phyloP scores from a whole-genome alignment of 2,113 vertebrate species.

The Corydoras maculifer region DNA sequence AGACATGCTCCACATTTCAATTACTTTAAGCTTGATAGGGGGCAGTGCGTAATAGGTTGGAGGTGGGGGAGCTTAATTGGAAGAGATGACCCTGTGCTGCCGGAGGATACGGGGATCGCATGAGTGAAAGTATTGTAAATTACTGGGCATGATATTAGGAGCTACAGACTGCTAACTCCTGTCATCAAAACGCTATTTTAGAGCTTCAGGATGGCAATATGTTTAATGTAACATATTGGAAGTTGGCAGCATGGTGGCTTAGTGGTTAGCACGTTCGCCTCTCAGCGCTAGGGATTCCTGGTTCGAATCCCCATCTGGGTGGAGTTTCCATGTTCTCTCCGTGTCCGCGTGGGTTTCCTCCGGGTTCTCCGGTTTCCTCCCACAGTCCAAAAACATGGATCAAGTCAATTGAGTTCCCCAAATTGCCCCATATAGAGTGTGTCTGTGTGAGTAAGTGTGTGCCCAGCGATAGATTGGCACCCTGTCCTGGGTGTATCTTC shows the following conservation, averaged over 20 bases:
- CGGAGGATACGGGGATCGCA: slow-evolving; percentile 46
- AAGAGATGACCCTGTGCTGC: slow-evolving; percentile 59
- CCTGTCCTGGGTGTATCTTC: no score
- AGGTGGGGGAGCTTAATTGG: slow-evolving; percentile 57
- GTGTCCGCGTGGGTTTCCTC: no score
- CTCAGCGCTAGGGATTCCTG: neutral
- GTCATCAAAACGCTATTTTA: neutral
- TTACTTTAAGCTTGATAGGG: slow-evolving; percentile 51
- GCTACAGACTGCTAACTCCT: slow-evolving; percentile 10
- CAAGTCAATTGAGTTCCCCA: no score
- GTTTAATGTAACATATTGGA: neutral
- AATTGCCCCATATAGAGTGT: no score
- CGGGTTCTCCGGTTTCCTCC: no score
- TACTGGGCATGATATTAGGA: slow-evolving; percentile 53
- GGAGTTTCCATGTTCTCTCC: no score
- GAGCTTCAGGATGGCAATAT: neutral
- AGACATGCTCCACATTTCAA: slow-evolving; percentile 60
- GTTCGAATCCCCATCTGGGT: no score
- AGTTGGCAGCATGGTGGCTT: neutral
- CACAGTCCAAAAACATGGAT: no score
- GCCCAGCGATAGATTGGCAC: no score
- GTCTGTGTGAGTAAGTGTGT: no score
- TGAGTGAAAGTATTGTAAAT: slow-evolving; percentile 45
- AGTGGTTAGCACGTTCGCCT: neutral
- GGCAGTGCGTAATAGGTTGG: slow-evolving; percentile 27